These are phyloP conservation scores for Cepaea hortensis DNA, from an alignment of 2,888 invertebrate species.

Conservation along the genomic window DNA sequence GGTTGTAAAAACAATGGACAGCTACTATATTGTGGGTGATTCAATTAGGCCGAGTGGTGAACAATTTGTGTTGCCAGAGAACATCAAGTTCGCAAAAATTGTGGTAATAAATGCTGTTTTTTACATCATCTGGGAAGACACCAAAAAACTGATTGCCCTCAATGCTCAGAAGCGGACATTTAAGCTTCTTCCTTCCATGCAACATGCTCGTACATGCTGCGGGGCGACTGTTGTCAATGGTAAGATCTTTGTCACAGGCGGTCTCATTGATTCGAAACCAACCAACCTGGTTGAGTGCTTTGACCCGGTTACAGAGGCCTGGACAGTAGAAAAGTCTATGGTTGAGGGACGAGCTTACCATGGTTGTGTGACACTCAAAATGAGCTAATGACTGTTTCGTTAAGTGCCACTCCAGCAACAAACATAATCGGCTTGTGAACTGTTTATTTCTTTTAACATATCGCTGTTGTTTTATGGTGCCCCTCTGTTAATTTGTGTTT, in stretches of 20 bases:
- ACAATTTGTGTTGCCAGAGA: conserved; percentile 73
- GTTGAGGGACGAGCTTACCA: conserved; percentile 68
- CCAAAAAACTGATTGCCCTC: conserved; percentile 71
- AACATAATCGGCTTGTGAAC: no score
- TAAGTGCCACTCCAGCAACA: no score
- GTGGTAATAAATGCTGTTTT: conserved; percentile 72
- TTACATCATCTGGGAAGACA: conserved; percentile 76
- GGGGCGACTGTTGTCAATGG: conserved; percentile 70
- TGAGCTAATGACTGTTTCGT: conserved; percentile 57
- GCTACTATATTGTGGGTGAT: conserved; percentile 66
- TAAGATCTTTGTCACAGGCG: conserved; percentile 73
- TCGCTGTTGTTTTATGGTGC: no score
- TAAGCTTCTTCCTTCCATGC: conserved; percentile 68
- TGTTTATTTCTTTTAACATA: no score
- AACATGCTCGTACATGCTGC: conserved; percentile 67
- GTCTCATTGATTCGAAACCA: conserved; percentile 67
- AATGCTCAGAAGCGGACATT: conserved; percentile 73
- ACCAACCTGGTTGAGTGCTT: conserved; percentile 71
- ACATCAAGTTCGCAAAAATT: conserved; percentile 72
- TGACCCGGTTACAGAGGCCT: conserved; percentile 69
- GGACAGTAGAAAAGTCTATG: conserved; percentile 69
- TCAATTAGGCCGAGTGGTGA: conserved; percentile 68
- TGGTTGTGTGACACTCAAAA: conserved; percentile 72
- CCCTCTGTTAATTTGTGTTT: no score
- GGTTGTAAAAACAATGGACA: conserved; percentile 73